Conservation (phyloP, 2,888 invertebrate species). For the Abscondita cerata region DNA sequence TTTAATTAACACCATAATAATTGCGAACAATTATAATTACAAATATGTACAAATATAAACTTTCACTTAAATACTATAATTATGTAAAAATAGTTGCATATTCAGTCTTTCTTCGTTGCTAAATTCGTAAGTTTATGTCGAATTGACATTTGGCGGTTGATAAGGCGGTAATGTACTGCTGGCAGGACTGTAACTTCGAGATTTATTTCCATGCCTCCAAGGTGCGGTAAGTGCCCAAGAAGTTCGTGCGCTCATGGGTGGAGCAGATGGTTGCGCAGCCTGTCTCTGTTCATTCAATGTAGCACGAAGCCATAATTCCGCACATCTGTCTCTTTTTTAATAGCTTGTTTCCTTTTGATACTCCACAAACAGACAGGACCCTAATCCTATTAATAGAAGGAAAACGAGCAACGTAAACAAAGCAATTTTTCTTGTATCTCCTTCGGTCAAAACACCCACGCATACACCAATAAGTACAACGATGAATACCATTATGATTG, state of each 20-base stretch:
- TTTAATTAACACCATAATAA: no score
- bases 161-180: conserved; percentile 32
- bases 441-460: conserved; percentile 40
- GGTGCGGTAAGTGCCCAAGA: conserved; percentile 43
- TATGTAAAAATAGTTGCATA: not conserved
- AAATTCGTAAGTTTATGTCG: not conserved
- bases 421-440: conserved; percentile 41
- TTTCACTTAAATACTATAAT: not conserved
- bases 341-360: conserved; percentile 42
- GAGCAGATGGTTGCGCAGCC: conserved; percentile 37
- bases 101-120: conserved; percentile 10
- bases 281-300: conserved; percentile 35
- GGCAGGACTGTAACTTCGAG: conserved; percentile 9
- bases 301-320: conserved; percentile 38
- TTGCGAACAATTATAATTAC: no score
- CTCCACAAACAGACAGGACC: conserved; percentile 44
- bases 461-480: conserved; percentile 44
- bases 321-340: conserved; percentile 41
- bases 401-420: conserved; percentile 42
- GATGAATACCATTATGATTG: conserved; percentile 39
- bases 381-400: conserved; percentile 42
- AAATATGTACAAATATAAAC: no score
- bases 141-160: conserved; percentile 19
- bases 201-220: conserved; percentile 32
- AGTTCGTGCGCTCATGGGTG: conserved; percentile 39